Percentiles rank a stretch among this genome's conserved stretches.
These are phyloP conservation scores for Heteromurus nitidus DNA, from an alignment of 2,888 invertebrate genomes.

Conservation along the genomic window DNA sequence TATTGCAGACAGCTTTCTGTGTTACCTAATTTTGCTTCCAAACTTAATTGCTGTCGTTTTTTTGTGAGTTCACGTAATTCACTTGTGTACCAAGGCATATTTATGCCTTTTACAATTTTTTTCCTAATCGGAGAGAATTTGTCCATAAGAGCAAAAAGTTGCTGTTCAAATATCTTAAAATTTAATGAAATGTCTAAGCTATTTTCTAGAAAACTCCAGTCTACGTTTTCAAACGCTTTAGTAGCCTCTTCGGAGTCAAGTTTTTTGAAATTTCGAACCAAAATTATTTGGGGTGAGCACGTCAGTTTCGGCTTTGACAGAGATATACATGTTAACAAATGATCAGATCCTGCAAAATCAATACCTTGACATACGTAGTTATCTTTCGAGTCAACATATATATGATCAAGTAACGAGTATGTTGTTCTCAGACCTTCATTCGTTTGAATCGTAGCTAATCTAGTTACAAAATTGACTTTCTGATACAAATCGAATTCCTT, in stretches of 20 bases:
- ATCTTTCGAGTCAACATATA: neutral
- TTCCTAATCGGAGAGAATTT: neutral
- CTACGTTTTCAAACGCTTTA: neutral
- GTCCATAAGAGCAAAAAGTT: constrained; percentile 11
- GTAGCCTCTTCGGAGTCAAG: constrained; percentile 11
- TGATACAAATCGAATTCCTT: constrained; percentile 13
- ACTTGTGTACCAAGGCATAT: neutral
- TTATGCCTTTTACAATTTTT: neutral
- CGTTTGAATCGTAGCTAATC: neutral
- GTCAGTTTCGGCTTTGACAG: neutral
- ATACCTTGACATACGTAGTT: neutral
- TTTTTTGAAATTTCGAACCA: neutral
- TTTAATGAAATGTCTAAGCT: neutral
- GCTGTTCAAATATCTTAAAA: constrained; percentile 22
- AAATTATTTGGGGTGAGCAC: neutral
- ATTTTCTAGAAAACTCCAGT: constrained; percentile 30
- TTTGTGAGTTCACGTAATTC: neutral
- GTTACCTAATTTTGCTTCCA: neutral
- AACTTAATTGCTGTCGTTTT: neutral
- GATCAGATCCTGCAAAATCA: constrained; percentile 34
- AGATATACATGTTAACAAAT: constrained; percentile 11
- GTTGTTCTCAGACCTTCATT: neutral
- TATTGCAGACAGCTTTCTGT: neutral
- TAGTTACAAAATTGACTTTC: neutral
- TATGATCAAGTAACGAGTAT: constrained; percentile 19